These are phyloP conservation scores for Cryptus viduatorius DNA, from an alignment of 2,888 invertebrate genomes.

Conservation along the genomic window DNA sequence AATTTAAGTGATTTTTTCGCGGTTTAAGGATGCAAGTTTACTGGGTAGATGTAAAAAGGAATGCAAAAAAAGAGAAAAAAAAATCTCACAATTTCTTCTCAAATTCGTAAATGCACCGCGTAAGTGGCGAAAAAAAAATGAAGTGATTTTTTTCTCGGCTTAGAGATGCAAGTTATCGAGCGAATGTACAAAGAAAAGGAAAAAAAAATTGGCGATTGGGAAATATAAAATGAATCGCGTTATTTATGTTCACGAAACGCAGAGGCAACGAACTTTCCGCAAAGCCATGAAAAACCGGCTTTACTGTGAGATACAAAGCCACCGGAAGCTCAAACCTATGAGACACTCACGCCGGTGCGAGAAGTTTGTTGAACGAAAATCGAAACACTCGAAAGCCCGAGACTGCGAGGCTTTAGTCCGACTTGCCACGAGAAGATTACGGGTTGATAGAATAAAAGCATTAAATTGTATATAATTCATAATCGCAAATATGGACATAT, in stretches of 20 bases:
- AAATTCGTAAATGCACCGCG: too few species aligned
- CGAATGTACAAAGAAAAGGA: neutral
- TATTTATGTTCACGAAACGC: neutral
- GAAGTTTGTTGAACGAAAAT: constrained; percentile 2
- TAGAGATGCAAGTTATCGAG: neutral
- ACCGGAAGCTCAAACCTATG: neutral
- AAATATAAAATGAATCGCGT: neutral
- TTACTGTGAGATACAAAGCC: neutral
- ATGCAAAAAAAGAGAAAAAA: too few species aligned
- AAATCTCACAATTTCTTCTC: too few species aligned
- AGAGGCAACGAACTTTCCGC: constrained; percentile 6
- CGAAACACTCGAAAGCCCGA: neutral
- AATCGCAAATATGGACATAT: neutral
- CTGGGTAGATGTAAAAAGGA: too few species aligned
- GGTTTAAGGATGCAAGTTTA: too few species aligned
- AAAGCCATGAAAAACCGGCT: neutral
- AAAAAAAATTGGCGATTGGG: neutral
- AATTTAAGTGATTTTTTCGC: too few species aligned
- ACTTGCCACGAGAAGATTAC: neutral
- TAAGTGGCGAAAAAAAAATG: too few species aligned
- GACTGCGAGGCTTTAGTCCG: neutral
- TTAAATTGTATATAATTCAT: neutral
- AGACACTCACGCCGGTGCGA: neutral
- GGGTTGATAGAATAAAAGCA: neutral
- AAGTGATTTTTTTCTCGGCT: neutral